A percentile compares a stretch with the other conserved stretches of the same genome.
Evolutionary conservation across 2,113 vertebrate genomes (phyloP).

Genomic region (Myiozetetes cayanensis): DNA sequence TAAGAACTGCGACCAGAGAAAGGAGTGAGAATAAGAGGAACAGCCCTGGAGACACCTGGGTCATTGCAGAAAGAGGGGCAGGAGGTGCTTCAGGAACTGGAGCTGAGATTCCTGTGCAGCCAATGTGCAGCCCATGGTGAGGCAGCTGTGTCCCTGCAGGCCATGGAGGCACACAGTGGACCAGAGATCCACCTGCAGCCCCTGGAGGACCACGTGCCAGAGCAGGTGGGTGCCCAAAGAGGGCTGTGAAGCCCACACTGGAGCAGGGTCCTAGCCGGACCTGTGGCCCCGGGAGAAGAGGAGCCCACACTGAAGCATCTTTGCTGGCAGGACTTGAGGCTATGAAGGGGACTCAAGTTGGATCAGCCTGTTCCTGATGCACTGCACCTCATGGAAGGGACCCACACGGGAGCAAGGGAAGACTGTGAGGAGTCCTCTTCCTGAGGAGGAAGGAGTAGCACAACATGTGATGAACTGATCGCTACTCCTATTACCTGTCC

Average conservation of each 20-base stretch:
- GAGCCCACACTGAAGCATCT: background rate
- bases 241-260: background rate
- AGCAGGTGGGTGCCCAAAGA: background rate
- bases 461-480: background rate
- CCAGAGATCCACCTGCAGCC: background rate
- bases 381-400: background rate
- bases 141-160: background rate
- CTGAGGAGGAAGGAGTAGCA: background rate
- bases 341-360: background rate
- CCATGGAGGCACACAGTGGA: fast-evolving
- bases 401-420: background rate
- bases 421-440: background rate
- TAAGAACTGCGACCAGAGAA: background rate
- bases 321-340: background rate
- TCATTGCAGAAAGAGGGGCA: background rate
- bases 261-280: background rate
- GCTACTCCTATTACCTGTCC: background rate
- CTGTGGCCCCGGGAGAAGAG: fast-evolving
- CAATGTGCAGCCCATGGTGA: fast-evolving
- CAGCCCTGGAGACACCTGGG: background rate
- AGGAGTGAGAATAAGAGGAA: background rate
- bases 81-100: fast-evolving
- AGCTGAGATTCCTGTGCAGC: background rate
- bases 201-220: fast-evolving
- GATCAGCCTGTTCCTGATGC: background rate